Evolutionary conservation across 2,888 invertebrate genomes (phyloP), one percentile per base, ranked within the genome.

Genomic region (Cheilosia pagana): DNA sequence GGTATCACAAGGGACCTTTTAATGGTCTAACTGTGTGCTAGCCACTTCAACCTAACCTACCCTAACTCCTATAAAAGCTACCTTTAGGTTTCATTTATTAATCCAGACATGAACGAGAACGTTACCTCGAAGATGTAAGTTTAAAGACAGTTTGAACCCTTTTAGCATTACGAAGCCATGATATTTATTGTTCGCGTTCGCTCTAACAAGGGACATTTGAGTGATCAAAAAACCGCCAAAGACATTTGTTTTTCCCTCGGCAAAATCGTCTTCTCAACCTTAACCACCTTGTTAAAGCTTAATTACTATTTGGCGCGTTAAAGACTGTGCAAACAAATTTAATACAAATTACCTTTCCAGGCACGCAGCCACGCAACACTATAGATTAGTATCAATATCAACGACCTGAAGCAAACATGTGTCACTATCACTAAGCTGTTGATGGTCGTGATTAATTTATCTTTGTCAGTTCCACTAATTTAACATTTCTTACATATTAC

Each of bases 331-430:
- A 50, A 62, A 28, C 55, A 78, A 28, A 41, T 41, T 63, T 14
- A 31, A 14, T 16, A 16, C 8, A 16, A n/a, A 62, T 65, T 65
- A 21, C 7, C 21, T 53, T 31, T 19, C 59, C n/a, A 45, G 23
- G 21, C 72, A 72, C 65, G 72, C 59, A 72, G 39, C 25, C 67
- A 41, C 23, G 48, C 74, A 68, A 53, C 45, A 62, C 48, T 23
- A 52, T 14, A 55, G 60, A 75, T 23, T 31, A 21, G 5, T 25
- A 71, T 67, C 59, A 41, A 41, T 25, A 81, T 23, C 65, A 71
- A 48, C 48, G 43, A 77, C 53, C 75, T 45, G 28, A 39, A 60
- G 3, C 10, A 3, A 55, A 71, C 65, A 31, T 41, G 52, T 53
- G 52, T 39, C 50, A 55, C 21, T 50, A 19, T 31, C 50, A 55